Conservation (phyloP, 2,797 vertebrate genomes). For the Poecilia picta region DNA sequence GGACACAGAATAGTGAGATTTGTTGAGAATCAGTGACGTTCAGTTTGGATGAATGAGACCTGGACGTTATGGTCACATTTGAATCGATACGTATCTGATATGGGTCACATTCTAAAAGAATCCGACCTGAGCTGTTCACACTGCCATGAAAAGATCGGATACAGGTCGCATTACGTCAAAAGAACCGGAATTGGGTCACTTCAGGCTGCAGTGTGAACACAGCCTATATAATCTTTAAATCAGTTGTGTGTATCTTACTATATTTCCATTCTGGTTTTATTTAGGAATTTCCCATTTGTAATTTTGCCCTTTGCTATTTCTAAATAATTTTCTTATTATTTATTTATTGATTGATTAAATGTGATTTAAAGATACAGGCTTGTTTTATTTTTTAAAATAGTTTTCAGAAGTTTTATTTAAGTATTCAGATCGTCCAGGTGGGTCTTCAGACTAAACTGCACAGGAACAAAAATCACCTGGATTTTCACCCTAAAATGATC, state of each 20-base stretch:
- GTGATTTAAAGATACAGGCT: neutral
- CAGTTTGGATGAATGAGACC: too few species aligned
- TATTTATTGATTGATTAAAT: neutral
- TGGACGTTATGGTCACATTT: too few species aligned
- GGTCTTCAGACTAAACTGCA: neutral
- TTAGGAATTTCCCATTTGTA: neutral
- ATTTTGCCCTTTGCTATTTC: neutral
- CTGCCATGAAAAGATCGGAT: too few species aligned
- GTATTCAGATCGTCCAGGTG: neutral
- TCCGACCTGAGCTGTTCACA: too few species aligned
- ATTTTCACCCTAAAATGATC: neutral
- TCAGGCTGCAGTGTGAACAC: too few species aligned
- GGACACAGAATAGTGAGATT: too few species aligned
- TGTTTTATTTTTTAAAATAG: neutral
- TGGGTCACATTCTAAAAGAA: too few species aligned
- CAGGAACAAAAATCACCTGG: neutral
- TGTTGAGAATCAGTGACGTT: too few species aligned
- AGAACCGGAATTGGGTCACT: too few species aligned
- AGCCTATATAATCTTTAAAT: too few species aligned
- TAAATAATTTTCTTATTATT: neutral
- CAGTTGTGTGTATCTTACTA: neutral
- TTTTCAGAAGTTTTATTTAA: conserved; percentile 39
- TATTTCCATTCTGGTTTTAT: neutral
- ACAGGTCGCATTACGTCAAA: too few species aligned
- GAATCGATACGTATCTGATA: too few species aligned